Percentiles rank a stretch among this genome's conserved stretches.
These are phyloP conservation scores for Diacarnus erythraeanus DNA, from an alignment of 37 sponge, comb jelly and placozoan genomes.

Conservation along the genomic window DNA sequence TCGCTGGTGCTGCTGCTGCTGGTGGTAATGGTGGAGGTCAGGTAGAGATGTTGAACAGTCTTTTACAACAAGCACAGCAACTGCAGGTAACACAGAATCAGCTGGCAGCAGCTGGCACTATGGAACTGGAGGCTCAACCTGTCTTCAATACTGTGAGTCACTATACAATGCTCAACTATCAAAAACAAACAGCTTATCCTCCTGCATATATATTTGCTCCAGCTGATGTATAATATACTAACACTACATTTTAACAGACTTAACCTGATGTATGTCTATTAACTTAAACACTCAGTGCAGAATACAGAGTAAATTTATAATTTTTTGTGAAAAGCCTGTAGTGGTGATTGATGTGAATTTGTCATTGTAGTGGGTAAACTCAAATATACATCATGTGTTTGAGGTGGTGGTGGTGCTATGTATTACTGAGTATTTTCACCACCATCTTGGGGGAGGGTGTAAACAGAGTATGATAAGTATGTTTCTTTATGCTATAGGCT, in stretches of 20 bases:
- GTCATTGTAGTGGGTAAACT: no score
- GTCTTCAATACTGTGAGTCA: conserved; percentile 30
- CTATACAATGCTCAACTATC: no score
- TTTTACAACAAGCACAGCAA: conserved; percentile 46
- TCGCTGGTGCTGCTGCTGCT: neutral
- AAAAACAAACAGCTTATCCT: no score
- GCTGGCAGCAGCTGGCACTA: neutral
- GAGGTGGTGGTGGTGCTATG: no score
- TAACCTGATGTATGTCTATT: neutral
- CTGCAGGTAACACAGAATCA: conserved; percentile 37
- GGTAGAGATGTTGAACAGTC: conserved; percentile 1
- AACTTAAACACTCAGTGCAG: neutral
- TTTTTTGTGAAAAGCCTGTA: no score
- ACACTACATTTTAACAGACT: no score
- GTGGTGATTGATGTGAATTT: neutral
- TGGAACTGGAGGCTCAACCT: neutral
- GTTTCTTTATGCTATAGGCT: conserved; percentile 30
- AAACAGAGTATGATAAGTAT: no score
- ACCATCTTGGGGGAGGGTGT: no score
- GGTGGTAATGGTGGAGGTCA: neutral
- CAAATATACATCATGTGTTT: no score
- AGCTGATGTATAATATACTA: no score
- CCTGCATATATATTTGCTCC: no score
- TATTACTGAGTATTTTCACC: no score
- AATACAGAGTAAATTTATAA: neutral